Evolutionary conservation across 2,113 vertebrate species (phyloP), one percentile per base, ranked within the genome.

Genomic region (Pomatorhinus ruficollis): DNA sequence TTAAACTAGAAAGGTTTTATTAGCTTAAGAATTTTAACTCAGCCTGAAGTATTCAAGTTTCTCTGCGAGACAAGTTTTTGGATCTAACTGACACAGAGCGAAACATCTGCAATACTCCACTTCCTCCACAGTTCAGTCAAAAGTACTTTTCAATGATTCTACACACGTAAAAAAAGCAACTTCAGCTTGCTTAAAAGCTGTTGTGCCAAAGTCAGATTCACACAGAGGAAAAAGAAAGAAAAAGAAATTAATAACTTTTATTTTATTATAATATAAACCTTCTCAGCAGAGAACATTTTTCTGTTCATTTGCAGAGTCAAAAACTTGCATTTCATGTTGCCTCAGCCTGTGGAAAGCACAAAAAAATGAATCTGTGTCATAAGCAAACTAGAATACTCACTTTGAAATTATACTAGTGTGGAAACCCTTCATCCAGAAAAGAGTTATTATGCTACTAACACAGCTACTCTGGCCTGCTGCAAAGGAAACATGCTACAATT

Each of bases 171-270:
- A 3, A 14, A 89, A 87, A 39, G 23, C 15, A 30, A 54, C 24
- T 68, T 66, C 45, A 90, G 25, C 42, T 44, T 69, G 19, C 27
- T 40, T 11, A 53, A 37, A 68, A 42, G 44, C 6, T 44, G 4
- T 4, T 52, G 28, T 20, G 22, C 42, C 72, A 23, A 2, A 44
- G 24, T 14, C 56, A 57, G 44, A 63, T 5, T 6, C 24, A 63
- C 11, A 54, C 52, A 28, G 8, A 64, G 15, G 33, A 85, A 83
- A 50, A 1, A 66, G 12, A 71, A 68, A 12, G 3, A 66, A 77
- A 83, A 71, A n/a, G 39, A 31, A 5, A 37, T 1, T 6, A 3
- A 0, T 45, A 57, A 33, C 7, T 20, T 83, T 7, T 8, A 49
- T 54, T 72, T 72, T 75, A 23, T 57, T 75, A 49, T 11, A 78